phyloP scores from a whole-genome alignment of 2,113 vertebrate genomes.

The Prionailurus bengalensis region DNA sequence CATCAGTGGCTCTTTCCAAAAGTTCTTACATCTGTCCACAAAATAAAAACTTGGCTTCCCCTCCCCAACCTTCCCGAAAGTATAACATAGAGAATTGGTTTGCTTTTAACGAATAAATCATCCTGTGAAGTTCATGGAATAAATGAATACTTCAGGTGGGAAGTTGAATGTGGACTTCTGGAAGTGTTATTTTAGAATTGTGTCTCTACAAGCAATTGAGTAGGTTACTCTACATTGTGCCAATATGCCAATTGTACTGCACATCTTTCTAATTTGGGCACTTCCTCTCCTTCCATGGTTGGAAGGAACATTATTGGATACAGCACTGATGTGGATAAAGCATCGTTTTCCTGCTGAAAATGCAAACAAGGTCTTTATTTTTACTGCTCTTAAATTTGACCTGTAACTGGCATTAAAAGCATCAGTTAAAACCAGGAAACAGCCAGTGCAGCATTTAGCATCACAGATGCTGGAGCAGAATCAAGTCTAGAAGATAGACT shows the following conservation, averaged over 20 bases:
- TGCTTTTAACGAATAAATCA: constrained; percentile 61
- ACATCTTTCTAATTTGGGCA: constrained; percentile 77
- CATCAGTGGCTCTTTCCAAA: constrained; percentile 43
- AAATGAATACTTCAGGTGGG: constrained; percentile 50
- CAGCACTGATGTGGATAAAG: constrained; percentile 62
- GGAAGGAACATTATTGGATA: constrained; percentile 37
- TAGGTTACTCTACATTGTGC: constrained; percentile 77
- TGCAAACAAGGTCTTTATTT: constrained; percentile 66
- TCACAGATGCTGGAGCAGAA: constrained; percentile 79
- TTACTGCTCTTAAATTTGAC: constrained; percentile 66
- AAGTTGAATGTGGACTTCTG: constrained; percentile 25
- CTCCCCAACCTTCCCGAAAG: not conserved
- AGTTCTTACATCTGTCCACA: constrained; percentile 30
- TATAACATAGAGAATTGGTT: not conserved
- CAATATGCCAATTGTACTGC: constrained; percentile 77
- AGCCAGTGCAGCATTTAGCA: constrained; percentile 69
- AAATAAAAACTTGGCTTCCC: not conserved
- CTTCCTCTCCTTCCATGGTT: constrained; percentile 71
- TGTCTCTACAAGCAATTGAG: constrained; percentile 72
- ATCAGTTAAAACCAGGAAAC: constrained; percentile 71
- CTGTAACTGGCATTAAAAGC: constrained; percentile 63
- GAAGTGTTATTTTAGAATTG: constrained; percentile 73
- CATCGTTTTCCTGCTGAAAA: constrained; percentile 74
- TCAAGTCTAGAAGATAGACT: constrained; percentile 80
- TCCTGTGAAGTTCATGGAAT: constrained; percentile 60